Evolutionary conservation across 2,113 vertebrate genomes (phyloP).

Genomic region (Rhynchopsitta pachyrhyncha): DNA sequence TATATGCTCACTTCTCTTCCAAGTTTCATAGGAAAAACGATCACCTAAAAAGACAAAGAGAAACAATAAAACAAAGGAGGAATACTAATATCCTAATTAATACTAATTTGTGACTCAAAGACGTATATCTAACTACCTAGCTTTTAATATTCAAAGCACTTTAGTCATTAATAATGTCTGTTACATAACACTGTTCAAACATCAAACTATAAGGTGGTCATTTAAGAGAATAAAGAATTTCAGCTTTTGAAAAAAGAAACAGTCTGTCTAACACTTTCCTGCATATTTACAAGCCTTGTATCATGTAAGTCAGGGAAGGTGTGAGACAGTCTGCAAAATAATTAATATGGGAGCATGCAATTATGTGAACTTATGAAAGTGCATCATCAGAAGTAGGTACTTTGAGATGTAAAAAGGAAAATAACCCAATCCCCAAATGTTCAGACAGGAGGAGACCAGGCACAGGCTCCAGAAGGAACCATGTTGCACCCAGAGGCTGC

Average conservation of each 20-base stretch:
- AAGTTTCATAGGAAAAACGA: neutral
- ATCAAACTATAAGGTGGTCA: neutral
- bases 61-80: neutral
- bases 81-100: neutral
- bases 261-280: neutral
- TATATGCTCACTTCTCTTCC: neutral
- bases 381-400: neutral
- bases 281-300: neutral
- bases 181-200: neutral
- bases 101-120: neutral
- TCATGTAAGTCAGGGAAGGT: neutral
- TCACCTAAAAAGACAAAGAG: neutral
- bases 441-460: neutral
- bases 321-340: conserved; percentile 3
- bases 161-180: neutral
- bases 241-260: neutral
- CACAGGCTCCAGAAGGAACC: too few relatives aligned
- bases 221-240: neutral
- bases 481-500: neutral
- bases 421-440: accelerated
- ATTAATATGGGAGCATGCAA: neutral
- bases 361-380: neutral
- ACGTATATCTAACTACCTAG: neutral
- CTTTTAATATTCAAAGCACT: neutral
- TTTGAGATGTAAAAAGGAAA: neutral